Conservation (phyloP, 2,888 invertebrate species). For the Ommatoiulus sabulosus region DNA sequence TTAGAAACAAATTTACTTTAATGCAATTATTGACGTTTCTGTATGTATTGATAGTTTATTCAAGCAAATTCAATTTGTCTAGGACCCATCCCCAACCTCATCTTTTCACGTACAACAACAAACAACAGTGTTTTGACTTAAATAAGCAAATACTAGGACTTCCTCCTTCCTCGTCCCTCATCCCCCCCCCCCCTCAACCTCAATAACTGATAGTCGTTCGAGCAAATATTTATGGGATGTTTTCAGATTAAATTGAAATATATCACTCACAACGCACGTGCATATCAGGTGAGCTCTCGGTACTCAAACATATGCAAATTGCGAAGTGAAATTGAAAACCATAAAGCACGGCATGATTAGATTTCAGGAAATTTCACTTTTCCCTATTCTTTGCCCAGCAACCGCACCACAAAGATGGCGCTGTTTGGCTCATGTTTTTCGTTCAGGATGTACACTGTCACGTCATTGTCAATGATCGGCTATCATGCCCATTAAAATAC, state of each 20-base stretch:
- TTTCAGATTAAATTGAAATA: slow-evolving; percentile 10
- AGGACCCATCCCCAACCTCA: neutral
- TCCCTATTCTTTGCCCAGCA: neutral
- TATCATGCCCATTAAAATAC: neutral
- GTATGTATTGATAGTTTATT: neutral
- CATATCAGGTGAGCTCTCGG: neutral
- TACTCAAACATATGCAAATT: neutral
- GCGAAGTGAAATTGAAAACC: neutral
- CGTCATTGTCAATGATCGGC: neutral
- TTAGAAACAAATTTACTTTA: too few species aligned
- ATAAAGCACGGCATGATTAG: neutral
- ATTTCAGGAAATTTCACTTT: neutral
- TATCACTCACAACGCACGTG: neutral
- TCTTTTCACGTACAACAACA: neutral
- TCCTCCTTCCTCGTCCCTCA: too few species aligned
- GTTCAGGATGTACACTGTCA: neutral
- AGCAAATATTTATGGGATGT: slow-evolving; percentile 3
- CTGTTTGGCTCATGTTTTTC: neutral
- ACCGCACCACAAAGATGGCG: neutral
- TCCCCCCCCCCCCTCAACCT: neutral
- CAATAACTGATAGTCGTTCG: neutral
- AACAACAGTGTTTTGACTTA: neutral
- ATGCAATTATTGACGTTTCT: too few species aligned
- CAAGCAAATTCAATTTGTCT: neutral
- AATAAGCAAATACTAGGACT: neutral